These are phyloP conservation scores for Endotricha flammealis DNA, from an alignment of 2,888 invertebrate genomes.

Conservation along the genomic window DNA sequence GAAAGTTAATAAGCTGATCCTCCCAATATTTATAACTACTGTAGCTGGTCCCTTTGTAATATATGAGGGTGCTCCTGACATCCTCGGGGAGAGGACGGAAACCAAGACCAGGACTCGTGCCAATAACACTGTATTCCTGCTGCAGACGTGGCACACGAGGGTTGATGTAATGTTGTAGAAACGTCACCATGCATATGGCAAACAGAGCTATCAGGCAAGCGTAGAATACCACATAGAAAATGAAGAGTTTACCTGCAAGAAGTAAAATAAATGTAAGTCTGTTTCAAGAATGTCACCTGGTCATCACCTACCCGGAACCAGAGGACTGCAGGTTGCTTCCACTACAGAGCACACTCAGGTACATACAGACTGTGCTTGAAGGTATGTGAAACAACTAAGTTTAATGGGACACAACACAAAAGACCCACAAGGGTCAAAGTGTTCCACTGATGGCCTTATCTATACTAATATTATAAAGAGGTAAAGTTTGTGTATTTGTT, in stretches of 20 bases:
- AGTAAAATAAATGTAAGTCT: constrained; percentile 2
- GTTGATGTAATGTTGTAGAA: constrained; percentile 93
- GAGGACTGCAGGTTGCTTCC: no score
- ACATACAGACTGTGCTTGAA: no score
- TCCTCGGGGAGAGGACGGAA: constrained; percentile 96
- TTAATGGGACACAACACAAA: no score
- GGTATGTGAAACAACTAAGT: no score
- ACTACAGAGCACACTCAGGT: no score
- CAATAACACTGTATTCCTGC: constrained; percentile 89
- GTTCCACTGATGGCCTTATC: no score
- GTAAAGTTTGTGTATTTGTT: no score
- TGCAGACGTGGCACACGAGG: constrained; percentile 92
- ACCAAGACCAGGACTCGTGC: constrained; percentile 96
- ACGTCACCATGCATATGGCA: constrained; percentile 93
- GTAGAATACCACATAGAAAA: constrained; percentile 97
- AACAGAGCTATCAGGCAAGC: constrained; percentile 91
- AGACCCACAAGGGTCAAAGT: no score
- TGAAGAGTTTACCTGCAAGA: constrained; percentile 89
- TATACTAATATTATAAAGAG: no score
- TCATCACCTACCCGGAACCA: no score
- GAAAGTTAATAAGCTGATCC: constrained; percentile 84
- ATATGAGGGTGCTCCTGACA: constrained; percentile 95
- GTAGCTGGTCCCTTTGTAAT: constrained; percentile 90
- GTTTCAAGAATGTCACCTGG: no score
- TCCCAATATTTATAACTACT: constrained; percentile 90